A percentile compares a stretch with the other conserved stretches of the same genome.
phyloP scores from a whole-genome alignment of 2,113 vertebrate species.

The Hypomesus transpacificus region DNA sequence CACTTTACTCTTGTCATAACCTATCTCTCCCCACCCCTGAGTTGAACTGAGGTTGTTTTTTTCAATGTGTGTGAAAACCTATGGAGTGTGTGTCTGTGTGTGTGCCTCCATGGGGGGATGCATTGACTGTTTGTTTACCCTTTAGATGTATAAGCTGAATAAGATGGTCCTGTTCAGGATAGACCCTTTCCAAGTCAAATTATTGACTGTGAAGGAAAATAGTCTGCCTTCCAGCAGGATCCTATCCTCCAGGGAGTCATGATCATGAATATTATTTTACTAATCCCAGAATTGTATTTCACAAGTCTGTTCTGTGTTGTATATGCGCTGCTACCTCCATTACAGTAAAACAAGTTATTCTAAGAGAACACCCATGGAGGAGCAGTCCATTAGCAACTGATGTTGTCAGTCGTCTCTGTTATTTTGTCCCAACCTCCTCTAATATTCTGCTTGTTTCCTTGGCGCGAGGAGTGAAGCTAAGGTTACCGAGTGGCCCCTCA shows the following conservation, averaged over 20 bases:
- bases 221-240: background rate
- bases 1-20: constrained; percentile 62
- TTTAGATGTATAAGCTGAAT: constrained; percentile 11
- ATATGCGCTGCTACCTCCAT: background rate
- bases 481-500: constrained; percentile 44
- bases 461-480: background rate
- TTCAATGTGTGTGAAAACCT: background rate
- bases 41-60: constrained; percentile 35
- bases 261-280: background rate
- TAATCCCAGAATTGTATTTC: background rate
- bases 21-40: constrained; percentile 51
- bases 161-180: background rate
- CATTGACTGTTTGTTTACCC: constrained; percentile 14
- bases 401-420: background rate
- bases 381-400: background rate
- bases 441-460: no score
- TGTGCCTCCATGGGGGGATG: background rate
- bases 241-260: background rate
- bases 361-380: background rate
- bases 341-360: background rate
- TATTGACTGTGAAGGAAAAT: background rate
- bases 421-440: no score
- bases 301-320: background rate
- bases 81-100: background rate
- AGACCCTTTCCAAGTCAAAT: background rate